A percentile compares a stretch with the other conserved stretches of the same genome.
phyloP scores from a whole-genome alignment of 2,888 invertebrate species.

The Scaeva pyrastri region DNA sequence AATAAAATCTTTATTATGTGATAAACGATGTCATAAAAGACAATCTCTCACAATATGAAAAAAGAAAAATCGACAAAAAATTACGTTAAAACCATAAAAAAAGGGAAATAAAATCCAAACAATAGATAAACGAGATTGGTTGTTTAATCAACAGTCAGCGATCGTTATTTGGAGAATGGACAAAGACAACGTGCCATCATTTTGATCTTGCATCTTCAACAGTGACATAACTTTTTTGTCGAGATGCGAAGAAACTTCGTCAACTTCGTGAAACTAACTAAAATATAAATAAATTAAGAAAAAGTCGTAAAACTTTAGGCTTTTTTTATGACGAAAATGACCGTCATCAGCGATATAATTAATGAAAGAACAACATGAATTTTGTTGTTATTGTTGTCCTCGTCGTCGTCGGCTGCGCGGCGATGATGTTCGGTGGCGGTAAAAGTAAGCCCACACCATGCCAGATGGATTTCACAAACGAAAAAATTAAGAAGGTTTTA shows the following conservation, averaged over 20 bases:
- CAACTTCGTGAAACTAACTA: not conserved
- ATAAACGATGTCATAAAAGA: slow-evolving; percentile 46
- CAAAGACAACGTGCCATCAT: not conserved
- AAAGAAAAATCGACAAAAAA: not conserved
- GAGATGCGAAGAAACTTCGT: not conserved
- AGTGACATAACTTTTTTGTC: too few relatives aligned
- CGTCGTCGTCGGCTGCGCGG: too few relatives aligned
- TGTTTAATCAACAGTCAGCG: not conserved
- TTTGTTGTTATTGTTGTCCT: slow-evolving; percentile 13
- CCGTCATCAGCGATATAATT: not conserved
- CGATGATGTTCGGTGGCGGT: too few relatives aligned
- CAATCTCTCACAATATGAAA: not conserved
- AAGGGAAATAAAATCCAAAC: slow-evolving; percentile 2
- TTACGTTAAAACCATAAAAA: not conserved
- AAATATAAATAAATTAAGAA: not conserved
- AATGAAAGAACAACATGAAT: not conserved
- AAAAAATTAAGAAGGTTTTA: not conserved
- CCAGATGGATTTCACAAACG: not conserved
- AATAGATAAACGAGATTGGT: not conserved
- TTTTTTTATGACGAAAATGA: slow-evolving; percentile 12
- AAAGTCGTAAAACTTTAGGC: not conserved
- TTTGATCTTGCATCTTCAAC: not conserved
- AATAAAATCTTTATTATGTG: slow-evolving; percentile 51
- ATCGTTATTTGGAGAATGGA: not conserved
- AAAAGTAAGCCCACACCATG: not conserved